Conservation (phyloP, 2,113 vertebrate genomes). For the Murina feae region DNA sequence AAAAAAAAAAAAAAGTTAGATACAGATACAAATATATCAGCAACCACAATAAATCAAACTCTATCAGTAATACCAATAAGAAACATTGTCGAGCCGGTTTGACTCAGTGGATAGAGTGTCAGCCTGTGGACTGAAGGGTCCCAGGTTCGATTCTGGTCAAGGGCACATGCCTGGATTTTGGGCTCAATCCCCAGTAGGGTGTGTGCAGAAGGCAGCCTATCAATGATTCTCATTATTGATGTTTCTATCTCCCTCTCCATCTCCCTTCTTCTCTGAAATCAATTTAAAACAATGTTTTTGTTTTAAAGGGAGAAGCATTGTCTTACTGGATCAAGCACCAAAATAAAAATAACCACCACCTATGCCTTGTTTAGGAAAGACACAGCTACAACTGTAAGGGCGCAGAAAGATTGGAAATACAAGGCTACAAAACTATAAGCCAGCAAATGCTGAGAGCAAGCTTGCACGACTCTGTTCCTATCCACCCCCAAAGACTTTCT, state of each 20-base stretch:
- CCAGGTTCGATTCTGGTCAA: no score
- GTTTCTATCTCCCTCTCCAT: no score
- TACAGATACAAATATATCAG: neutral
- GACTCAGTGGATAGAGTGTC: no score
- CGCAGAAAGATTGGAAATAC: neutral
- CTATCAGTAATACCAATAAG: neutral
- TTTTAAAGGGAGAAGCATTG: neutral
- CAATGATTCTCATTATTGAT: no score
- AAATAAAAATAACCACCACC: neutral
- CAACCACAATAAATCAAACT: neutral
- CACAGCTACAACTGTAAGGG: neutral
- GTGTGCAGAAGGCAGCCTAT: no score
- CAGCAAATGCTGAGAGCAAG: neutral
- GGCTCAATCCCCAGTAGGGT: no score
- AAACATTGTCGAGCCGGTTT: neutral
- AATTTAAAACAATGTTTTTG: no score
- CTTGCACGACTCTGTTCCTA: neutral
- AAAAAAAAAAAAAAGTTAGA: neutral
- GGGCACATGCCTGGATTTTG: no score
- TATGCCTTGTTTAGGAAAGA: neutral
- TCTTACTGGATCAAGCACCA: neutral
- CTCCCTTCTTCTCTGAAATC: no score
- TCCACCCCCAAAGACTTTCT: neutral
- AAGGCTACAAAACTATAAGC: neutral
- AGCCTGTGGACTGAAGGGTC: no score